These are phyloP conservation scores for Anadara kagoshimensis DNA, from an alignment of 1,140 invertebrate genomes.

Conservation along the genomic window DNA sequence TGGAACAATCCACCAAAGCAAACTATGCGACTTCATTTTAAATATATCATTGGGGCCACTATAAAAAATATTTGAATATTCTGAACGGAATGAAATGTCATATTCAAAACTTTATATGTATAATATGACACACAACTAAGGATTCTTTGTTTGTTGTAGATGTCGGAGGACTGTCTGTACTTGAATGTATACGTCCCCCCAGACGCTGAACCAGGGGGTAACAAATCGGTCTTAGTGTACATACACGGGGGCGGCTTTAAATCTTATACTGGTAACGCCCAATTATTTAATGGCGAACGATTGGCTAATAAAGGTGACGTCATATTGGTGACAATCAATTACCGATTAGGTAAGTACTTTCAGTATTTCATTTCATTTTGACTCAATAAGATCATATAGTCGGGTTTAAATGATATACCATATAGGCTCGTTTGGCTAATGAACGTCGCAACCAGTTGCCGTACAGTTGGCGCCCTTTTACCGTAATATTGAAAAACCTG, in stretches of 20 bases:
- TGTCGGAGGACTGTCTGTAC: conserved; percentile 37
- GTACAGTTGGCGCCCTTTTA: too few relatives aligned
- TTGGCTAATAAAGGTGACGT: conserved; percentile 85
- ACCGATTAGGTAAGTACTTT: conserved; percentile 84
- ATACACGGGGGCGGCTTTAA: conserved; percentile 97
- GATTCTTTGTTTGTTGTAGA: conserved; percentile 6
- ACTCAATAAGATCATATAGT: too few relatives aligned
- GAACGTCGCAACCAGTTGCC: too few relatives aligned
- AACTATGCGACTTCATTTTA: neutral
- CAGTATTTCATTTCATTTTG: too few relatives aligned
- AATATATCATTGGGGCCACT: neutral
- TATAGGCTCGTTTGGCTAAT: too few relatives aligned
- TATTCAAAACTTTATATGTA: too few relatives aligned
- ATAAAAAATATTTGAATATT: neutral
- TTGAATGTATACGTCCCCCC: conserved; percentile 31
- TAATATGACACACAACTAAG: neutral
- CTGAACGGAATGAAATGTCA: too few relatives aligned
- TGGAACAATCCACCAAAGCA: neutral
- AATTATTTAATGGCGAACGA: conserved; percentile 92
- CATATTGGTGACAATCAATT: conserved; percentile 94
- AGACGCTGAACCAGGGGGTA: conserved; percentile 18
- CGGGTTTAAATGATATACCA: too few relatives aligned
- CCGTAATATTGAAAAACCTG: too few relatives aligned
- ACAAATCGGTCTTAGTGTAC: conserved; percentile 90
- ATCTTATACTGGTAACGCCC: conserved; percentile 79